Conservation (phyloP, 2,888 invertebrate genomes). For the Spodoptera littoralis region DNA sequence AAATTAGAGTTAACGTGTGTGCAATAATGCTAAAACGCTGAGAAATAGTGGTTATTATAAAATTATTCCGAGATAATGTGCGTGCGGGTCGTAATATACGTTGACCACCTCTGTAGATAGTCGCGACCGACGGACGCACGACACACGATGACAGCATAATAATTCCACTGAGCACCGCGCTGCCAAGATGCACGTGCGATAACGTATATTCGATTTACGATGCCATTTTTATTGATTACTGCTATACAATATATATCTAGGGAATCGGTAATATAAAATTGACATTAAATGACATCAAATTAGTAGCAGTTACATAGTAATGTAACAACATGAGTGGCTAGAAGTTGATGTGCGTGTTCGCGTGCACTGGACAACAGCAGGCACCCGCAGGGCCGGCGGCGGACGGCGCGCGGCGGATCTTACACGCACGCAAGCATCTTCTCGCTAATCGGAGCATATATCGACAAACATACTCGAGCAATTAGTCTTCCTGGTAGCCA, state of each 20-base stretch:
- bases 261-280: conserved; percentile 34
- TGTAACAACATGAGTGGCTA: conserved; percentile 51
- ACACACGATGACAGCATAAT: conserved; percentile 77
- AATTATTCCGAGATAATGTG: conserved; percentile 68
- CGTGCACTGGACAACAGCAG: conserved; percentile 66
- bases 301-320: conserved; percentile 35
- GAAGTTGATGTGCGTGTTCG: conserved; percentile 73
- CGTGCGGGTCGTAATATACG: conserved; percentile 67
- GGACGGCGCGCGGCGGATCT: conserved; percentile 64
- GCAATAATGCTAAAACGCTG: conserved; percentile 15
- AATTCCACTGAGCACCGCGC: conserved; percentile 62
- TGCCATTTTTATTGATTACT: conserved; percentile 57
- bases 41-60: conserved; percentile 40
- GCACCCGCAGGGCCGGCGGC: conserved; percentile 65
- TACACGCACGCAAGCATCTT: conserved; percentile 80
- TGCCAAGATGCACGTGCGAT: conserved; percentile 83
- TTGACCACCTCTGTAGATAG: conserved; percentile 73
- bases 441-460: conserved; percentile 81
- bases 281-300: conserved; percentile 36
- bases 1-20: conserved; percentile 14
- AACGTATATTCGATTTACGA: conserved; percentile 68
- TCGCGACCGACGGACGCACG: conserved; percentile 68
- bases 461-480: conserved; percentile 76
- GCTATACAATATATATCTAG: conserved; percentile 28
- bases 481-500: conserved; percentile 82